Conservation (phyloP, 2,797 vertebrate species). For the Amphiprion clarkii region DNA sequence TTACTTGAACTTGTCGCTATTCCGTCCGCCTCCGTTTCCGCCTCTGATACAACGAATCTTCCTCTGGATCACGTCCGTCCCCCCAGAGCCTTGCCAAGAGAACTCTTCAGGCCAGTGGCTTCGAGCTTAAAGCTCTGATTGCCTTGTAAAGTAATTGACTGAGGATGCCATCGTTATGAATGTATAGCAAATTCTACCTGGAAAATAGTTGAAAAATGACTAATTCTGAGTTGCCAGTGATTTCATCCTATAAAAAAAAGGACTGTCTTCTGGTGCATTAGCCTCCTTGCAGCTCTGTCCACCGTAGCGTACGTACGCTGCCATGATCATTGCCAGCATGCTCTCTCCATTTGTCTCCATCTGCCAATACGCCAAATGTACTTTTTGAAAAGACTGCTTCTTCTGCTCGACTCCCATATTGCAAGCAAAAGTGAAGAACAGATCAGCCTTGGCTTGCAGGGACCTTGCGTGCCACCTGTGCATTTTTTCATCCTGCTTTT, state of each 20-base stretch:
- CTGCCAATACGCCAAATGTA: slow-evolving; percentile 70
- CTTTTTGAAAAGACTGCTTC: slow-evolving; percentile 58
- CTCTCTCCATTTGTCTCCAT: slow-evolving; percentile 24
- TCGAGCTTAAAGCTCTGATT: slow-evolving; percentile 34
- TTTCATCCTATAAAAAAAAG: neutral
- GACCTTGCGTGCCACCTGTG: slow-evolving; percentile 1
- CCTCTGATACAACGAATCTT: slow-evolving; percentile 28
- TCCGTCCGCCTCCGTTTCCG: slow-evolving; percentile 35
- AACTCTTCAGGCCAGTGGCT: slow-evolving; percentile 5
- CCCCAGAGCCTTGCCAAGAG: slow-evolving; percentile 32
- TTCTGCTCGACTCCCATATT: slow-evolving; percentile 5
- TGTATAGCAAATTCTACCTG: slow-evolving; percentile 55
- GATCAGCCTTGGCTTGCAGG: neutral
- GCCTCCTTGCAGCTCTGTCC: neutral
- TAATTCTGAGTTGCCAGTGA: slow-evolving; percentile 24
- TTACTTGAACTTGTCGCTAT: slow-evolving; percentile 60
- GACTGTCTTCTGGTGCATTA: neutral
- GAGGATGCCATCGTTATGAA: slow-evolving; percentile 60
- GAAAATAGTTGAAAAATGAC: neutral
- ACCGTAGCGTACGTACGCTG: neutral
- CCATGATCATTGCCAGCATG: slow-evolving; percentile 37
- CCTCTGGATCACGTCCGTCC: slow-evolving; percentile 22
- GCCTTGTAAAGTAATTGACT: slow-evolving; percentile 42
- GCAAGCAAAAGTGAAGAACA: slow-evolving; percentile 18
- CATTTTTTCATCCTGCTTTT: neutral